Conservation (phyloP, 1,140 invertebrate genomes). For the Acromyrmex echinatior region DNA sequence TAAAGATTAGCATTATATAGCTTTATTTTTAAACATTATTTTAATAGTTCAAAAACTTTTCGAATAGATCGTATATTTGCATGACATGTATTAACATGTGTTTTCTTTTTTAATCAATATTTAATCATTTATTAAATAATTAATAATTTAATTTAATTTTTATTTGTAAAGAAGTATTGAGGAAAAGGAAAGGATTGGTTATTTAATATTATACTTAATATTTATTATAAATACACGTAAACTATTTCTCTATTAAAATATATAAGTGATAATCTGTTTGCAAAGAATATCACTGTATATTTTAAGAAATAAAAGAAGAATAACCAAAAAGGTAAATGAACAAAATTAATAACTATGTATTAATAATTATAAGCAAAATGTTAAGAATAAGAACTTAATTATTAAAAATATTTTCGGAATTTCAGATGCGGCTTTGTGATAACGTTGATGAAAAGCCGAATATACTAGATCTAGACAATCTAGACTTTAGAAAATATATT, state of each 20-base stretch:
- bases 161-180: background rate
- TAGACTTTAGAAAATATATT: background rate
- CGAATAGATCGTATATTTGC: background rate
- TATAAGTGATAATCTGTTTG: background rate
- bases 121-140: slow-evolving; percentile 14
- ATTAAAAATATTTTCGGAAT: background rate
- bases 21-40: background rate
- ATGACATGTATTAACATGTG: background rate
- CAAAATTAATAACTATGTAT: background rate
- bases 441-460: background rate
- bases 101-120: background rate
- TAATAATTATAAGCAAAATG: background rate
- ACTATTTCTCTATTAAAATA: slow-evolving; percentile 13
- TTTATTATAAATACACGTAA: slow-evolving; percentile 40
- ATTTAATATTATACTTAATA: slow-evolving; percentile 24
- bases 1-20: slow-evolving; percentile 19
- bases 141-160: slow-evolving; percentile 6
- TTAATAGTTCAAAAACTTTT: background rate
- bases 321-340: background rate
- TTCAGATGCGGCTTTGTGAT: background rate
- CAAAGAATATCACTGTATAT: background rate
- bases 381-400: background rate
- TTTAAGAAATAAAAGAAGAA: slow-evolving; percentile 1
- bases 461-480: background rate
- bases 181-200: background rate